phyloP scores from a whole-genome alignment of 2,113 vertebrate genomes.

The Bambusicola thoracicus region DNA sequence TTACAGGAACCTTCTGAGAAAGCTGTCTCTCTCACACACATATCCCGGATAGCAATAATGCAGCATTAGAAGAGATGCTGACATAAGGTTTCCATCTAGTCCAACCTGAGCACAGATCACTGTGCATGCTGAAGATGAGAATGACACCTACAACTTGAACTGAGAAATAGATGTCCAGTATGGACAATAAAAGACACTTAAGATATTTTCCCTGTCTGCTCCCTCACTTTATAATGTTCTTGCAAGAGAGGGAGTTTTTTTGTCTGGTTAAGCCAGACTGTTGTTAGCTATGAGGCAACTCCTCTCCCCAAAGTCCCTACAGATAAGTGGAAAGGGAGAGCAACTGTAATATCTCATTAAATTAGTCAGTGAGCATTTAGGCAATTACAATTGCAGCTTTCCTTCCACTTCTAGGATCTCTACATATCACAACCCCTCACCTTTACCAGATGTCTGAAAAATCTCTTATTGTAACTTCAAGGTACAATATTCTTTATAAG shows the following conservation, averaged over 20 bases:
- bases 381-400: background rate
- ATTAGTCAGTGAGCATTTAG: background rate
- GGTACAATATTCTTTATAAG: background rate
- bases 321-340: background rate
- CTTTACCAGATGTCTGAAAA: background rate
- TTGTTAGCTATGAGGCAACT: background rate
- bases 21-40: slow-evolving; percentile 15
- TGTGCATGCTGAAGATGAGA: background rate
- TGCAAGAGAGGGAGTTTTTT: background rate
- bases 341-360: background rate
- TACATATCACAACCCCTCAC: background rate
- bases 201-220: background rate
- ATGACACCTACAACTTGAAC: slow-evolving; percentile 17
- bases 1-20: background rate
- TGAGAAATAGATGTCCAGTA: background rate
- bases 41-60: slow-evolving; percentile 12
- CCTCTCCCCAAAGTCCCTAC: background rate
- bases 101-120: background rate
- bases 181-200: background rate
- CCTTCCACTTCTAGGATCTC: background rate
- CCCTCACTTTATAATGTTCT: background rate
- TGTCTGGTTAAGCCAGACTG: background rate
- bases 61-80: slow-evolving; percentile 26
- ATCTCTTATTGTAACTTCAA: background rate
- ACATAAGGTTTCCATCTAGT: slow-evolving; percentile 58